Evolutionary conservation across 2,113 vertebrate genomes (phyloP).

Genomic region (Parus major): DNA sequence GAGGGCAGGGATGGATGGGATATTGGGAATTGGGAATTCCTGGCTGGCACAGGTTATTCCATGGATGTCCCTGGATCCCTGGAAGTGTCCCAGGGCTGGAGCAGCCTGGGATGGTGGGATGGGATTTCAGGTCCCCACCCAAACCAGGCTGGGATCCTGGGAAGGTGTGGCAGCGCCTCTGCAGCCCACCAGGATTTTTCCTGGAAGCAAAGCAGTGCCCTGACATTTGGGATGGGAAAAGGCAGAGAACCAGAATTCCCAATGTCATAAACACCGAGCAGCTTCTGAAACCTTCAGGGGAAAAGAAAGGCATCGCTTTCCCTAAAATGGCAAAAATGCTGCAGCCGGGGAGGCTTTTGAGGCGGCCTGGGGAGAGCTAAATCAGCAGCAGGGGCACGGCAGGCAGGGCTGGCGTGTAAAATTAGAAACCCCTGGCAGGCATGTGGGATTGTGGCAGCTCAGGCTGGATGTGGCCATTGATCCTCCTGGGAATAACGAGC

Average conservation of each 20-base stretch:
- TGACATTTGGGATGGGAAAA: neutral
- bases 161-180: neutral
- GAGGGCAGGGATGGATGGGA: neutral
- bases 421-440: neutral
- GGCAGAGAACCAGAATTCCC: neutral
- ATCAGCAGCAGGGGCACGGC: accelerated
- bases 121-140: neutral
- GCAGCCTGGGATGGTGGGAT: neutral
- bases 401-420: neutral
- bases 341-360: neutral
- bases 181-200: neutral
- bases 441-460: neutral
- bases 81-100: accelerated
- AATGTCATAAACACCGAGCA: accelerated
- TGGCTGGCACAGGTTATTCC: neutral
- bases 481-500: neutral
- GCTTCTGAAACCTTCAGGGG: neutral
- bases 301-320: neutral
- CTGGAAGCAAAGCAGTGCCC: neutral
- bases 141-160: neutral
- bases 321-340: neutral
- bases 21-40: neutral
- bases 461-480: neutral
- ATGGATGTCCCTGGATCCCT: neutral
- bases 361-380: neutral